Percentiles rank a stretch among this genome's conserved stretches.
Conservation (phyloP, 2,888 invertebrate genomes). For the Athetis lepigone region DNA sequence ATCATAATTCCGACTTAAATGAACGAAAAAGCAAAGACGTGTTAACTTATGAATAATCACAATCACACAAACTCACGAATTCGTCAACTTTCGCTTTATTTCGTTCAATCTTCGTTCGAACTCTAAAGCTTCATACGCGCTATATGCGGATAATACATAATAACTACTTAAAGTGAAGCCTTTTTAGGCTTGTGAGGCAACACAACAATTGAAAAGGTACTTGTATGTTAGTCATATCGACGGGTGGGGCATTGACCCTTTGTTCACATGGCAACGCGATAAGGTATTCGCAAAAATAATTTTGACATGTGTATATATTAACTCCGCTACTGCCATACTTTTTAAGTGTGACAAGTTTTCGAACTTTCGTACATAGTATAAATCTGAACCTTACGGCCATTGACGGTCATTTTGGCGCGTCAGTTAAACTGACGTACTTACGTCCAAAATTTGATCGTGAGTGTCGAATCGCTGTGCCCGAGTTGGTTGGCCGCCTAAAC, state of each 20-base stretch:
- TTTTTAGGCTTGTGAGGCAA: constrained; percentile 53
- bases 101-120: constrained; percentile 38
- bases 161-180: constrained; percentile 60
- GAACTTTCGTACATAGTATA: no score
- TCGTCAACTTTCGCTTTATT: constrained; percentile 37
- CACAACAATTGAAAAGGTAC: constrained; percentile 53
- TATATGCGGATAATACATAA: constrained; percentile 66
- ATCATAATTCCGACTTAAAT: constrained; percentile 82
- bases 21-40: constrained; percentile 85
- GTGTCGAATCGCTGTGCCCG: no score
- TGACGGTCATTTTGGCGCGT: no score
- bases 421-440: no score
- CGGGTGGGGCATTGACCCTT: constrained; percentile 46
- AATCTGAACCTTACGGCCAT: no score
- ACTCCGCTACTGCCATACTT: no score
- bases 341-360: no score
- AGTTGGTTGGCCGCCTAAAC: no score
- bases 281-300: neutral
- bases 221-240: constrained; percentile 60
- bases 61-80: constrained; percentile 29
- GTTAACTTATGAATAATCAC: constrained; percentile 83
- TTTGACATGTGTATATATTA: neutral
- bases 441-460: no score
- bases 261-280: constrained; percentile 40
- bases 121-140: constrained; percentile 54